Evolutionary conservation across 2,797 vertebrate genomes (phyloP).

Genomic region (Gallinago solitaria): DNA sequence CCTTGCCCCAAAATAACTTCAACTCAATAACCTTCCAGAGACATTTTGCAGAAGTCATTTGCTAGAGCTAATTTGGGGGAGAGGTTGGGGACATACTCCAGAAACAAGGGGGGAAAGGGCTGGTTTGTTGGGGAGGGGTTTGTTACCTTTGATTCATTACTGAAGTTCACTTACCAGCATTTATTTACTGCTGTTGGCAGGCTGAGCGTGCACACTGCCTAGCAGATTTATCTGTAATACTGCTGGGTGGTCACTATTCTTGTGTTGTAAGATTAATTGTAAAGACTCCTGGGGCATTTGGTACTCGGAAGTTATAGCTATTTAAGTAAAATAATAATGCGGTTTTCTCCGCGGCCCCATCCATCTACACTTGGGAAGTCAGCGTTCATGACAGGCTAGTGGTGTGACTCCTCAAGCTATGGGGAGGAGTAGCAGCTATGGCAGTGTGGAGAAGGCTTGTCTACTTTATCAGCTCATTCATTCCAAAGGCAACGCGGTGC

Average conservation of each 20-base stretch:
- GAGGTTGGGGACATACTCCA: background rate
- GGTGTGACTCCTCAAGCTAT: background rate
- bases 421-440: background rate
- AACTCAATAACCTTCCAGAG: background rate
- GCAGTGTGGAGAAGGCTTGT: background rate
- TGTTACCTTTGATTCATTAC: background rate
- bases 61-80: background rate
- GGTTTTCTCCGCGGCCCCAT: background rate
- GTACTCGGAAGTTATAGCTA: background rate
- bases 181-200: constrained; percentile 37
- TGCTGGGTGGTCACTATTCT: constrained; percentile 49
- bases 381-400: background rate
- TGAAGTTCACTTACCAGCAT: background rate
- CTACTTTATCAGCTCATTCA: background rate
- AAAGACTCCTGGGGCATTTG: background rate
- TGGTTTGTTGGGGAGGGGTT: background rate
- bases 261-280: constrained; percentile 30
- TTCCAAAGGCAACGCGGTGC: background rate
- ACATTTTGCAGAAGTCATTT: background rate
- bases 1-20: background rate
- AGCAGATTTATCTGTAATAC: constrained; percentile 48
- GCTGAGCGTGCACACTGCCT: background rate
- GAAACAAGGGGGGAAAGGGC: background rate
- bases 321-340: background rate
- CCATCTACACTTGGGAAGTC: background rate